Base-by-base conservation (phyloP, 2,113 vertebrate species). In the Balaenoptera acutorostrata region DNA sequence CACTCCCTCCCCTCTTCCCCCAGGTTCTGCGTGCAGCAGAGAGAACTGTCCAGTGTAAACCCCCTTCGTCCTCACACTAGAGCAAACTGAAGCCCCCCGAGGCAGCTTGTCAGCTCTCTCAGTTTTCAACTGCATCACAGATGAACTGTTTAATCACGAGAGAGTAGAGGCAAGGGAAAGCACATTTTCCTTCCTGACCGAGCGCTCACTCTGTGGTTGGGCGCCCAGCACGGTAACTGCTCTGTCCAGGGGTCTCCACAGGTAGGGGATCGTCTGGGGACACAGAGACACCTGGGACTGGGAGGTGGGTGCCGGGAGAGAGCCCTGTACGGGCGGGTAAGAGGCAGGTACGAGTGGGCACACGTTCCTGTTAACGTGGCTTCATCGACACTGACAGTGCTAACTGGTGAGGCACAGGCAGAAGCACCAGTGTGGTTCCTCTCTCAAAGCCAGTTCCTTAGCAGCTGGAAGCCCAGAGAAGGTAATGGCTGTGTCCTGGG, bases 181-280 rank as follows among this genome's bases (percentile, higher is more conserved):
- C 27, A 1, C 17, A 6, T 3, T 2, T 31, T 36, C 11, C 61
- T 29, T 44, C 20, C 5, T 20, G 20, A 25, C 49, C 10, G 21
- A 21, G 31, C 0, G 0, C 31, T 68, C 18, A 0, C 41, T 29
- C 49, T 27, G 36, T 0, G 2, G 36, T 20, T 15, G 3, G 3
- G 18, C 2, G 2, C 36, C 27, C 23, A 2, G 59, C 1, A 11
- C 11, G 21, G 39, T 33, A 8, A 27, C 49, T 29, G 63, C 14
- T 6, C 25, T 1, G 8, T 55, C 64, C 66, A 39, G 44, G 31
- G 39, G 1, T 31, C 10, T 14, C 46, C 10, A 6, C 9, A 6
- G 36, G 13, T 0, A 4, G 36, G 39, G 23, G 2, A 17, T 21
- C 20, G 3, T 66, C 25, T 66, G 52, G 61, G 33, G 83, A 52